Percentiles rank a stretch among this genome's conserved stretches.
phyloP scores from a whole-genome alignment of 2,797 vertebrate species.

The Lepus oiostolus region DNA sequence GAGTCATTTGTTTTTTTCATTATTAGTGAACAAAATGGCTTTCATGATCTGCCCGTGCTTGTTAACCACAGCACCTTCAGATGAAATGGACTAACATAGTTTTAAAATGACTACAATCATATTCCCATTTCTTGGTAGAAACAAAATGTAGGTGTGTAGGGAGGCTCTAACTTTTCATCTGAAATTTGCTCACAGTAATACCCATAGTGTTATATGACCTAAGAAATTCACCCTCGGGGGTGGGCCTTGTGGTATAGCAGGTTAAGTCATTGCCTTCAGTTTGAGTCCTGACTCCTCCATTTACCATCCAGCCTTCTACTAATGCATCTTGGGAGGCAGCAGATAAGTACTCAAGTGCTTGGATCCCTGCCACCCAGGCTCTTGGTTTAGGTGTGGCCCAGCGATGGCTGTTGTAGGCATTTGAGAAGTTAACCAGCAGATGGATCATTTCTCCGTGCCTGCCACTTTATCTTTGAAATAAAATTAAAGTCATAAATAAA shows the following conservation, averaged over 20 bases:
- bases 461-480: no score
- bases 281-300: no score
- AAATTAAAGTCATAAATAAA: neutral
- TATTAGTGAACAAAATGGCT: slow-evolving; percentile 8
- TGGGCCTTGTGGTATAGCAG: no score
- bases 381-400: no score
- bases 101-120: neutral
- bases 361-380: no score
- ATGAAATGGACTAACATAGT: neutral
- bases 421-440: no score
- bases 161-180: neutral
- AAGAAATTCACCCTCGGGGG: neutral
- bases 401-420: no score
- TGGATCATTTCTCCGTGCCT: no score
- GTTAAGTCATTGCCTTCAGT: no score
- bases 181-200: neutral
- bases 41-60: neutral
- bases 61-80: neutral
- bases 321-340: no score
- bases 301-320: no score
- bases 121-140: slow-evolving; percentile 44
- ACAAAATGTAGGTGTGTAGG: neutral
- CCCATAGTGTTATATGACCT: neutral
- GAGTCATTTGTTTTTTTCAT: neutral
- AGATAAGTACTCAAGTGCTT: no score